Evolutionary conservation across 2,113 vertebrate species (phyloP).

Genomic region (Gorsachius goisagi): DNA sequence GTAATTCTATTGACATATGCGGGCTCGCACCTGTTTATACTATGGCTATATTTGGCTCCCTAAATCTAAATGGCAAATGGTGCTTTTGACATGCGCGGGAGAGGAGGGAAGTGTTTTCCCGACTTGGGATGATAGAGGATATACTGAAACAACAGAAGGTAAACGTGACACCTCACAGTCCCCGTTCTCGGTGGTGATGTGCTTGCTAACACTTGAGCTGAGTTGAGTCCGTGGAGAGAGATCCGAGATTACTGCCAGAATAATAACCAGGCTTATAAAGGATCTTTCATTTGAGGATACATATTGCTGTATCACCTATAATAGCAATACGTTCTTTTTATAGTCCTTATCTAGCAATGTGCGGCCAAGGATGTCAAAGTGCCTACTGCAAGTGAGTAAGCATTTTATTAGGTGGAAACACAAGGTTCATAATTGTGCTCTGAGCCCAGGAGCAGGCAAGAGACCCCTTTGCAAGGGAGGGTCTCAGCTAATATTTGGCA

Average conservation of each 20-base stretch:
- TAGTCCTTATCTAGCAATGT: slow-evolving; percentile 14
- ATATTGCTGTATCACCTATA: slow-evolving; percentile 16
- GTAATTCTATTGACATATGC: slow-evolving; percentile 45
- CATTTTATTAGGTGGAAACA: slow-evolving; percentile 48
- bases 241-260: not conserved
- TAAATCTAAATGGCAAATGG: slow-evolving; percentile 15
- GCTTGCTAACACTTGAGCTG: not conserved
- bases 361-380: slow-evolving; percentile 38
- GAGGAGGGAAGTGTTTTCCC: not conserved
- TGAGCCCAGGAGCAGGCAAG: not conserved
- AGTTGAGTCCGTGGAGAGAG: not conserved
- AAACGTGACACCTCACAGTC: not conserved
- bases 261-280: slow-evolving; percentile 29
- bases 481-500: not conserved
- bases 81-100: not conserved
- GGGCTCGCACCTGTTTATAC: slow-evolving; percentile 17
- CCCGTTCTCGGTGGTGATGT: not conserved
- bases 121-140: not conserved
- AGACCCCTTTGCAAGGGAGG: not conserved
- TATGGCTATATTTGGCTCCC: not conserved
- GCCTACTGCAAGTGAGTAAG: slow-evolving; percentile 51
- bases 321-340: slow-evolving; percentile 9
- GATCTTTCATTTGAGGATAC: slow-evolving; percentile 1
- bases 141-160: not conserved
- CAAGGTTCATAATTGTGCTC: not conserved